Evolutionary conservation across 2,888 invertebrate genomes (phyloP), one percentile per base, ranked within the genome.

Genomic region (Caprella mutica): DNA sequence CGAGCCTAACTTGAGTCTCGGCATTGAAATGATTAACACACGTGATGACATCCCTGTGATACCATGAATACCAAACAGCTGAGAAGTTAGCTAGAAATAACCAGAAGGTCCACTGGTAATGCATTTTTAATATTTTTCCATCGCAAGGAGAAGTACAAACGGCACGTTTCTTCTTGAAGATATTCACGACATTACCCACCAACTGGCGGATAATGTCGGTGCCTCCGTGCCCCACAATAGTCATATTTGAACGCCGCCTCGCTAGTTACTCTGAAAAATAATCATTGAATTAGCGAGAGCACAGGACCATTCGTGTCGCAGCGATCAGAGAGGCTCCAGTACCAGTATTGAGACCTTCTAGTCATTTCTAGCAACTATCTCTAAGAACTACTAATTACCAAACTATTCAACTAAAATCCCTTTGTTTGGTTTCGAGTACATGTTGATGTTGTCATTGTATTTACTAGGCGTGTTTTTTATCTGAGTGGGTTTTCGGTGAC

Each of bases 71-170:
- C 64, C 64, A 64, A 19, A 64, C 64, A 8, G 58, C 35, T 23
- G 64, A 64, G 60, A 64, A 64, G 24, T 60, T 60, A 50, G 64
- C 64, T 27, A 64, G 60, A 29, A 64, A 56, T 38, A 64, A 55
- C 64, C 64, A 64, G 56, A 64, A 64, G 44, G 60, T 64, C 64
- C 64, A 64, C 51, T 64, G 64, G 50, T 64, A 64, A 58, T 64
- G 64, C 64, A 64, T 64, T 57, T 64, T 64, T 43, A 64, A 52
- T 33, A 64, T 48, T 44, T 60, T 56, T 42, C 64, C 64, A 58
- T 64, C 64, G 27, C 64, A 64, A 27, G 64, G 64, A 44, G 64
- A 55, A 27, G 64, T 64, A 52, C 64, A 64, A 30, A 56, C 55
- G 23, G 60, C 59, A 44, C 64, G 60, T 39, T 64, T 64, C 59